Base-by-base conservation (phyloP, 2,113 vertebrate genomes). In the Lagopus muta region DNA sequence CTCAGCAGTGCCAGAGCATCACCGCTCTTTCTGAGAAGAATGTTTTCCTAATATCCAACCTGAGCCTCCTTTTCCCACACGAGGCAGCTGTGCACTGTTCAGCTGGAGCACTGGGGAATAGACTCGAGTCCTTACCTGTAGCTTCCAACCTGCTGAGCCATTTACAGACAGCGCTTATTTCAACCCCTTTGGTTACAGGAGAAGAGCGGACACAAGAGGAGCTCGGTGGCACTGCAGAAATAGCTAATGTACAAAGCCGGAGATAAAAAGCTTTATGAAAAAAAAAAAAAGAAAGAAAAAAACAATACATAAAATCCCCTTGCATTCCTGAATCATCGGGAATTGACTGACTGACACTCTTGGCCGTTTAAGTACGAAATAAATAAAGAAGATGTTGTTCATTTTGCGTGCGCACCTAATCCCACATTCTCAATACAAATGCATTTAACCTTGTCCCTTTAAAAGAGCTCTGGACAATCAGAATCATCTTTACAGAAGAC, bases 401-500 rank as follows among this genome's bases (percentile, higher is more conserved):
- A 92, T 96, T 96, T 93, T 94, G 89, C 64, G 54, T 1, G 1
- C 85, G 84, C 86, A 69, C 65, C 93, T 97, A 96, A 97, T 97
- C 90, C 92, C 80, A 88, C 86, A 60, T 96, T 95, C 90, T 95
- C 92, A 93, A 93, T 96, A 97, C 88, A 96, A 96, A 96, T 48
- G 93, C 77, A 95, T 96, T 97, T 97, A 97, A 96, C 94, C 91
- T 95, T 92, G 93, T 94, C 91, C 87, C 94, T 92, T 95, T 88
- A 95, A 96, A 97, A 91, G 90, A 79, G 90, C 82, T 78, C 71
- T 64, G 90, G 95, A 96, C 96, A 96, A 97, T 97, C 96, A 67
- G 93, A 96, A 92, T 89, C 93, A 95, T 97, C 94, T 97, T 96
- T 93, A 96, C 94, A 97, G 94, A 97, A 96, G 92, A 95, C 92